Base-by-base conservation (phyloP, 2,888 invertebrate species). In the Sussaba pulchella region DNA sequence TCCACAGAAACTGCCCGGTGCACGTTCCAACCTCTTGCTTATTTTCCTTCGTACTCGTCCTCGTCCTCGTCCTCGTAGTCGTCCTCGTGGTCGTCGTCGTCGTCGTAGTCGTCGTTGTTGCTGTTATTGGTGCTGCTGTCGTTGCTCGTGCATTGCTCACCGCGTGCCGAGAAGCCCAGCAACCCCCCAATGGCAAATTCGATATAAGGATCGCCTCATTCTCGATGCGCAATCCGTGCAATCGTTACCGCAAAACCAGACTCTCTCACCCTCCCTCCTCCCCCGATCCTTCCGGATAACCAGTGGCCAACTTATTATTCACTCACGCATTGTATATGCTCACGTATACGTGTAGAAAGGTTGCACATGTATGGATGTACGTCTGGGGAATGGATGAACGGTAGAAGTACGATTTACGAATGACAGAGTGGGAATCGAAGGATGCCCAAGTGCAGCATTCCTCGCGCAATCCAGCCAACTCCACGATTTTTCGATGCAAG, bases 191-290 rank as follows among this genome's bases (percentile, higher is more conserved):
- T 83, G 82, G 83, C 83, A 83, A 84, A 85, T 84, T 85, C 82
- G 80, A 83, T 82, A 85, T 84, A 82, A 83, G 81, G 84, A 85
- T 83, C 78, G 72, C 69, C 82, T 84, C 77, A 83, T 83, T 85
- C 76, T 73, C 82, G 77, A 85, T 84, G 84, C n/a, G n/a, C 82
- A 72, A 82, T 77, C 71, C 80, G 75, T 77, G 78, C n/a, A 79
- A 83, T 78, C 73, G 77, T 74, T 74, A 47, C 26, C 43, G 52
- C 45, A 54, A 26, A 50, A n/a, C n/a, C n/a, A n/a, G n/a, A n/a
- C n/a, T n/a, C n/a, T n/a, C n/a, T n/a, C n/a, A n/a, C n/a, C 50
- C 19, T 21, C 31, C 77, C 66, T 67, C 63, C 63, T 66, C 41
- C 45, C 50, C 61, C 50, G 63, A 72, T 73, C 59, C 69, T 71